phyloP scores from a whole-genome alignment of 2,888 invertebrate species.

The Glaucopsyche alexis region DNA sequence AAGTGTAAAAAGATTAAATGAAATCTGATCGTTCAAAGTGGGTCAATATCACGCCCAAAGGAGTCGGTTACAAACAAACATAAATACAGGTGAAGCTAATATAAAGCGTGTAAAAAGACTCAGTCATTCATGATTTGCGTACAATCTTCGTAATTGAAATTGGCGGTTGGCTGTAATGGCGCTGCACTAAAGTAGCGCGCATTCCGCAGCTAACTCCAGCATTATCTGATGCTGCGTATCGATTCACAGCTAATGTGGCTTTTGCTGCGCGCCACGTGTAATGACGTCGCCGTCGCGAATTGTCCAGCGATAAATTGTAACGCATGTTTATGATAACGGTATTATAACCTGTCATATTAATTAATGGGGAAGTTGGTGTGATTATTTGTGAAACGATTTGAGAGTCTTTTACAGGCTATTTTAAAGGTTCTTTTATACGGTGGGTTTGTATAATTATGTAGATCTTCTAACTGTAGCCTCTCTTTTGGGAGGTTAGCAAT shows the following conservation, averaged over 20 bases:
- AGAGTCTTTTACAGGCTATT: neutral
- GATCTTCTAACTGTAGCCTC: too few relatives aligned
- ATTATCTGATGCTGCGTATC: constrained; percentile 33
- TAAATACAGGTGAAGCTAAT: too few relatives aligned
- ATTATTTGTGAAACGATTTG: neutral
- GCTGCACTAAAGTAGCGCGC: constrained; percentile 31
- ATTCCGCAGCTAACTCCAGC: constrained; percentile 30
- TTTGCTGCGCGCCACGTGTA: neutral
- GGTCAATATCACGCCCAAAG: too few relatives aligned
- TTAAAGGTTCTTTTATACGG: too few relatives aligned
- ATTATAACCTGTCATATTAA: neutral
- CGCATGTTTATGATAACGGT: constrained; percentile 10
- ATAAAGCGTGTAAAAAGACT: too few relatives aligned
- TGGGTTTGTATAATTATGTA: too few relatives aligned
- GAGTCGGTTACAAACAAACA: too few relatives aligned
- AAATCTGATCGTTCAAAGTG: too few relatives aligned
- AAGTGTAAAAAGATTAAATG: too few relatives aligned
- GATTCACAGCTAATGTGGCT: constrained; percentile 27
- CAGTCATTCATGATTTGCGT: constrained; percentile 1
- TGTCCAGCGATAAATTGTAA: constrained; percentile 13
- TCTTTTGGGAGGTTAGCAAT: too few relatives aligned
- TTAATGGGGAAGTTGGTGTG: neutral
- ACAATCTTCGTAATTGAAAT: constrained; percentile 19
- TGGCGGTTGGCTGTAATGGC: constrained; percentile 18
- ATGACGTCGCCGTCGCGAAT: neutral